Evolutionary conservation across 2,113 vertebrate genomes (phyloP).

Genomic region (Irena cyanogastra): DNA sequence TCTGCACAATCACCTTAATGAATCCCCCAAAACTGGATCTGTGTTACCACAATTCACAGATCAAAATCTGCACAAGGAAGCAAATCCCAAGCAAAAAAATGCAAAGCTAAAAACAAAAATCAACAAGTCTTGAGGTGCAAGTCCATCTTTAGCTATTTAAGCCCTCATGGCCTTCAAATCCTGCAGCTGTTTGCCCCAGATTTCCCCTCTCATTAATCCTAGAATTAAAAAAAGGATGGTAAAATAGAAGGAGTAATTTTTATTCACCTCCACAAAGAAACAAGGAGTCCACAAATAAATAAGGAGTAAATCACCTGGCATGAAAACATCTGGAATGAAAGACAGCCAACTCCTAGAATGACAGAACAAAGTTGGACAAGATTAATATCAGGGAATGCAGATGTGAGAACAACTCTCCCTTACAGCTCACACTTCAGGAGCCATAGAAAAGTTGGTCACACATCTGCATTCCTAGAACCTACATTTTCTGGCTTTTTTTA

Average conservation of each 20-base stretch:
- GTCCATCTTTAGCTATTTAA: neutral
- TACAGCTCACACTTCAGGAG: accelerated
- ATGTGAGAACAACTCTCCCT: neutral
- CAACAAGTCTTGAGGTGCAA: neutral
- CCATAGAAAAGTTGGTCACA: neutral
- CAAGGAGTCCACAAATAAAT: neutral
- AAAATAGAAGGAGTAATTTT: neutral
- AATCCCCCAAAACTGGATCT: neutral
- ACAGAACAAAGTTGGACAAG: neutral
- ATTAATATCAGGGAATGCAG: neutral
- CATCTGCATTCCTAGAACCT: neutral
- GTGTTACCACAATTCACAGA: accelerated
- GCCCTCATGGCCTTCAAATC: neutral
- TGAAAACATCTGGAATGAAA: neutral
- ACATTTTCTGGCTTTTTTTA: neutral
- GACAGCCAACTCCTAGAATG: neutral
- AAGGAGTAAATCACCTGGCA: neutral
- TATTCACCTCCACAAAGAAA: neutral
- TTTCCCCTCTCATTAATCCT: neutral
- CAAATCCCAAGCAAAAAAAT: neutral
- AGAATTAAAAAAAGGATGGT: neutral
- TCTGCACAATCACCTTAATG: neutral
- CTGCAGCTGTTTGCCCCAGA: neutral
- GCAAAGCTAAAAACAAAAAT: neutral
- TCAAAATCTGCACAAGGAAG: neutral